Base-by-base conservation (phyloP, 2,888 invertebrate species). In the Raillietiella orientalis region DNA sequence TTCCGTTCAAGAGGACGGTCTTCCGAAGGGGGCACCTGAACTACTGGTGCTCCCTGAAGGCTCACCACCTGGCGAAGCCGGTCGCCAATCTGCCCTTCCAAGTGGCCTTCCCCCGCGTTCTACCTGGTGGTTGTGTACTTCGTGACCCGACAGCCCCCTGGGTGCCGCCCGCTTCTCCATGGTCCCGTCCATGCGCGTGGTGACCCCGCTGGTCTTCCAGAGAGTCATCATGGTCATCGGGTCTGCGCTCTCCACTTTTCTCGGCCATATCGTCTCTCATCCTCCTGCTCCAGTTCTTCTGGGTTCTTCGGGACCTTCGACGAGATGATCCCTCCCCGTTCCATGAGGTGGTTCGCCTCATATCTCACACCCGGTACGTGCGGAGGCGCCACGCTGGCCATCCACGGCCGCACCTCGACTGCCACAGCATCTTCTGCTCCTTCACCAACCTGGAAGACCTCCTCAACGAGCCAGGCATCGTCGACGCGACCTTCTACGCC, bases 281-380 rank as follows among this genome's bases (percentile, higher is more conserved):
- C 23, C 87, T 87, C 17, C 79, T 90, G 55, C 56, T 90, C 29
- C 54, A 87, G 30, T 87, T 87, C 59, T 79, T n/a, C 79, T 37
- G 87, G 87, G 5, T 87, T 87, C 63, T 87, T 87, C 51, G 82
- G 87, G 20, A 82, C 77, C 32, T 79, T 87, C 50, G 75, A 82
- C 45, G 79, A 84, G 2, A 87, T 90, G n/a, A n/a, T n/a, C n/a
- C n/a, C n/a, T 41, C 87, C 87, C 1, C 62, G 71, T 3, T 90
- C 87, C 46, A 55, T 90, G 27, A 60, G 82, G 34, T 87, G 87
- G 84, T 69, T 90, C 39, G 79, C 84, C 0, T 87, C 41, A 54
- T 82, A 5, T 82, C 82, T 1, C 87, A 84, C 49, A 79, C 84
- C 47, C 58, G 82, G 30, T 82, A 82, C 11, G 67, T 87, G 84